Percentiles rank a stretch among this genome's conserved stretches.
Conservation (phyloP, 2,797 vertebrate species). For the Pseudomugil tenellus region DNA sequence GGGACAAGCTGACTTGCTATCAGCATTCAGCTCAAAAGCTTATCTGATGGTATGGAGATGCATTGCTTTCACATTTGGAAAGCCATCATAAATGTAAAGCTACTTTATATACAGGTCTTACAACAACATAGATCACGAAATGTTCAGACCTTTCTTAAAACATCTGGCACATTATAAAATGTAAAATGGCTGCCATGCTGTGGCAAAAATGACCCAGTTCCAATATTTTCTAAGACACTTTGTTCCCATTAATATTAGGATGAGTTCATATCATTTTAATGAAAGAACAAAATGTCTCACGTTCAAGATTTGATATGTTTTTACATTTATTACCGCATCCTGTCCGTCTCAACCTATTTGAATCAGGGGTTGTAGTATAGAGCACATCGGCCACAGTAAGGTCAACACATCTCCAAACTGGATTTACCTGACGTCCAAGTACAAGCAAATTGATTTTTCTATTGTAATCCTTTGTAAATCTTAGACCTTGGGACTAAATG, state of each 20-base stretch:
- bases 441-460: conserved; percentile 77
- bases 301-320: background rate
- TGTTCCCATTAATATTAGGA: background rate
- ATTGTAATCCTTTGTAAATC: conserved; percentile 77
- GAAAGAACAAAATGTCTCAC: background rate
- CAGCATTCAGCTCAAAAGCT: too few relatives aligned
- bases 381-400: conserved; percentile 37
- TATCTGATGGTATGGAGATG: too few relatives aligned
- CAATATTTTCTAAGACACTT: background rate
- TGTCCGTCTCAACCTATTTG: too few relatives aligned
- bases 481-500: conserved; percentile 71
- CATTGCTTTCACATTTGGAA: too few relatives aligned
- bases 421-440: conserved; percentile 74
- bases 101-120: background rate
- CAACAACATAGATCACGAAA: background rate
- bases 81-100: too few relatives aligned
- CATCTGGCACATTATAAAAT: background rate
- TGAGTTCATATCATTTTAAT: too few relatives aligned
- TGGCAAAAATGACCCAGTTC: background rate
- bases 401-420: conserved; percentile 56
- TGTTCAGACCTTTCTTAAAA: background rate
- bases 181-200: background rate
- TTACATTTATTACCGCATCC: too few relatives aligned
- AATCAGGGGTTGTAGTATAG: conserved; percentile 3
- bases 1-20: too few relatives aligned